A percentile compares a stretch with the other conserved stretches of the same genome.
Conservation (phyloP, 2,113 vertebrate species). For the Odocoileus virginianus region DNA sequence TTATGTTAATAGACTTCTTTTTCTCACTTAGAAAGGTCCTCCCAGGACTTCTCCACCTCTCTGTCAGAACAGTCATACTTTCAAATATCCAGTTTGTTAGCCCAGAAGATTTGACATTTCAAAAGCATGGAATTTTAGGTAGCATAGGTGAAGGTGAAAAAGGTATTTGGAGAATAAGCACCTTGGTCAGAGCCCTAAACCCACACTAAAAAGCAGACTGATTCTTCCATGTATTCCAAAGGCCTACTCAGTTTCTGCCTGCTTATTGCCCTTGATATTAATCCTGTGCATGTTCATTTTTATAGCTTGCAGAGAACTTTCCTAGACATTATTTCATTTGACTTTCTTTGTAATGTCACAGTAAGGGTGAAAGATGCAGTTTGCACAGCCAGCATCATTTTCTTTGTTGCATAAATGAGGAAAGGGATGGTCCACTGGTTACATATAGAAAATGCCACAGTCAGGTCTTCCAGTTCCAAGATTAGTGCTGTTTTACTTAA, state of each 20-base stretch:
- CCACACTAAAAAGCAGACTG: background rate
- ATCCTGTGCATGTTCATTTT: background rate
- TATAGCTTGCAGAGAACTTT: background rate
- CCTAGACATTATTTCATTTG: slow-evolving; percentile 35
- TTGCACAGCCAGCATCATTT: background rate
- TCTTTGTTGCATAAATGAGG: background rate
- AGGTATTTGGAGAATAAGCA: background rate
- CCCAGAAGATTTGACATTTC: background rate
- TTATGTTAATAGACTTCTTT: background rate
- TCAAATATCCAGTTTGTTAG: background rate
- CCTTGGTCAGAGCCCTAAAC: background rate
- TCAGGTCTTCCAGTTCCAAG: background rate
- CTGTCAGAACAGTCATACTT: background rate
- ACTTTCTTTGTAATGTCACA: background rate
- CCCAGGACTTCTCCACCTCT: background rate
- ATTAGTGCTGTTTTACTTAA: background rate
- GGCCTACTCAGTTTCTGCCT: background rate
- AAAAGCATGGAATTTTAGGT: background rate
- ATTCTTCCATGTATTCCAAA: background rate
- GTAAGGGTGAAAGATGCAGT: background rate
- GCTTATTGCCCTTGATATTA: slow-evolving; percentile 24
- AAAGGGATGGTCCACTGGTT: background rate
- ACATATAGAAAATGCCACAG: background rate
- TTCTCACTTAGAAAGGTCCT: background rate
- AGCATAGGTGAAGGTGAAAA: background rate